These are phyloP conservation scores for Anodontia alba DNA, from an alignment of 2,888 invertebrate species.

Conservation along the genomic window DNA sequence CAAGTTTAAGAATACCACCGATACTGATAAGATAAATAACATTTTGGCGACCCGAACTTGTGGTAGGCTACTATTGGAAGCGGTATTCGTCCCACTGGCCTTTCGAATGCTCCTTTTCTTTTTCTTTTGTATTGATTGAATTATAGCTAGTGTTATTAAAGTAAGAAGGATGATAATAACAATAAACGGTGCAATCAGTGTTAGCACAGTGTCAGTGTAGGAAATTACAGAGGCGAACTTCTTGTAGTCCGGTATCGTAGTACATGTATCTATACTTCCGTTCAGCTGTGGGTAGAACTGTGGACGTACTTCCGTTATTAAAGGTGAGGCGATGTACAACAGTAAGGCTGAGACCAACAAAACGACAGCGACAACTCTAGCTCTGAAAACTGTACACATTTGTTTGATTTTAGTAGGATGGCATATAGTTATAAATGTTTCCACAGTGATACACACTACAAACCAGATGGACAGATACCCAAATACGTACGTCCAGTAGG, in stretches of 20 bases:
- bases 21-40: slow-evolving; percentile 63
- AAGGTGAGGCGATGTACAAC: slow-evolving; percentile 42
- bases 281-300: slow-evolving; percentile 25
- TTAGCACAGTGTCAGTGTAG: slow-evolving; percentile 64
- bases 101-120: slow-evolving; percentile 49
- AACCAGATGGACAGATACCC: slow-evolving; percentile 93
- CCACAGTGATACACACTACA: slow-evolving; percentile 93
- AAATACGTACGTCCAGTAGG: slow-evolving; percentile 87
- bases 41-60: slow-evolving; percentile 71
- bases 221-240: slow-evolving; percentile 38
- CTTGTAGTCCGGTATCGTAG: slow-evolving; percentile 24
- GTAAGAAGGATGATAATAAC: slow-evolving; percentile 58
- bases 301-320: slow-evolving; percentile 42
- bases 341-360: slow-evolving; percentile 54
- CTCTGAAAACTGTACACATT: slow-evolving; percentile 71
- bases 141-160: slow-evolving; percentile 58
- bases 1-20: slow-evolving; percentile 60
- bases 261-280: slow-evolving; percentile 38
- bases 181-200: slow-evolving; percentile 60
- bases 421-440: slow-evolving; percentile 89
- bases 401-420: slow-evolving; percentile 70
- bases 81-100: slow-evolving; percentile 12
- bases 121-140: slow-evolving; percentile 60
- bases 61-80: slow-evolving; percentile 45
- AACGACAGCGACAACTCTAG: slow-evolving; percentile 62